Base-by-base conservation (phyloP, 2,113 vertebrate species). In the Leucosticte australis region DNA sequence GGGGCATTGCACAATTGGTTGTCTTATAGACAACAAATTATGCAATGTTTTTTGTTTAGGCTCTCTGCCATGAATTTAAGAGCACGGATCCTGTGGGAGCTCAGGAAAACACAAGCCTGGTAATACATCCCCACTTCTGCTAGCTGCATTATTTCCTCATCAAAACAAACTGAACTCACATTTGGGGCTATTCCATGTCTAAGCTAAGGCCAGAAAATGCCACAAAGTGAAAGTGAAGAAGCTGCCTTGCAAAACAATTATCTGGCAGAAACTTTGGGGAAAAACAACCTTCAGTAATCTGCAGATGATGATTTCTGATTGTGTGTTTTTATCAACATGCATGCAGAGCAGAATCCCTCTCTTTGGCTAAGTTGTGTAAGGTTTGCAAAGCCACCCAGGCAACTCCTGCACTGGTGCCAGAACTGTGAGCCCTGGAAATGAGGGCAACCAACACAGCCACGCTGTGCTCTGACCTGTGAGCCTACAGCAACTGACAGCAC, bases 31-130 rank as follows among this genome's bases (percentile, higher is more conserved):
- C 55, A 83, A 63, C 35, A 64, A 70, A 74, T 63, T 47, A 89
- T 26, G 50, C 39, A 63, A 67, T 39, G 17, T 2, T 69, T 85
- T 49, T n/a, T 67, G 33, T 55, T 87, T 41, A 67, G 76, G 83
- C 82, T 63, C 47, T 83, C 35, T 93, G 75, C 73, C 79, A 78
- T 49, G 71, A 83, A 47, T 90, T 67, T 73, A 63, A 46, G 73
- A 88, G 24, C 55, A 68, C 24, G 42, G 30, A 59, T 83, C 39
- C 42, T 67, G 35, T 57, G 79, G 59, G 79, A 95, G 47, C 71
- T 80, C 76, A 67, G 87, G 67, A 70, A 93, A 91, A 80, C 50
- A 65, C 7, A 47, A 53, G 33, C 30, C 33, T 74, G 71, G 26
- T 56, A 53, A 39, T 44, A 23, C 24, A 90, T 15, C 55, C 71